A percentile compares a stretch with the other conserved stretches of the same genome.
Conservation (phyloP, 53 echinoderm and acorn worm genomes). For the Astropecten irregularis region DNA sequence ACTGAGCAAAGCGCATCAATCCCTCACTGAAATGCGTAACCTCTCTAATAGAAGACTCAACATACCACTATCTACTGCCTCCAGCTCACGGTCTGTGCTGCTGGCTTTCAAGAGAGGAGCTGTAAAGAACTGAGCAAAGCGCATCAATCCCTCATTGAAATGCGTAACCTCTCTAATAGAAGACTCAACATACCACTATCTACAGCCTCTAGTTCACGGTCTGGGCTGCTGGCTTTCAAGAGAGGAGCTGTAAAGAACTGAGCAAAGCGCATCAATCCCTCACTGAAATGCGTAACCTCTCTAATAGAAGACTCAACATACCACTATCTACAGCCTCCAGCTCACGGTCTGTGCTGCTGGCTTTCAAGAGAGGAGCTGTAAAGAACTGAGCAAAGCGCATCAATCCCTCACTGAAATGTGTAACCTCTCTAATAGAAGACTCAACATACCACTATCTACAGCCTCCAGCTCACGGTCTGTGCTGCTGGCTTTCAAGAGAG, state of each 20-base stretch:
- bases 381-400: conserved; percentile 96
- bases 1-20: no score
- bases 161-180: no score
- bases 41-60: no score
- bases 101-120: conserved; percentile 78
- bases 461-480: conserved; percentile 89
- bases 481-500: conserved; percentile 67
- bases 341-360: conserved; percentile 82
- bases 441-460: conserved; percentile 81
- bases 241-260: no score
- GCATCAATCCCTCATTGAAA: conserved; percentile 79
- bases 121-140: conserved; percentile 94
- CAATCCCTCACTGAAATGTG: conserved; percentile 81
- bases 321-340: conserved; percentile 97
- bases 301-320: conserved; percentile 54
- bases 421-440: no score
- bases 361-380: conserved; percentile 77
- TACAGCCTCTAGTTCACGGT: no score
- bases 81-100: conserved; percentile 87
- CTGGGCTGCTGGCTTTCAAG: no score
- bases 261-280: no score
- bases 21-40: no score
- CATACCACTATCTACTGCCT: conserved; percentile 96
- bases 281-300: no score
- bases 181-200: no score